Conservation (phyloP, 2,888 invertebrate species). For the Ischnus inquisitorius region DNA sequence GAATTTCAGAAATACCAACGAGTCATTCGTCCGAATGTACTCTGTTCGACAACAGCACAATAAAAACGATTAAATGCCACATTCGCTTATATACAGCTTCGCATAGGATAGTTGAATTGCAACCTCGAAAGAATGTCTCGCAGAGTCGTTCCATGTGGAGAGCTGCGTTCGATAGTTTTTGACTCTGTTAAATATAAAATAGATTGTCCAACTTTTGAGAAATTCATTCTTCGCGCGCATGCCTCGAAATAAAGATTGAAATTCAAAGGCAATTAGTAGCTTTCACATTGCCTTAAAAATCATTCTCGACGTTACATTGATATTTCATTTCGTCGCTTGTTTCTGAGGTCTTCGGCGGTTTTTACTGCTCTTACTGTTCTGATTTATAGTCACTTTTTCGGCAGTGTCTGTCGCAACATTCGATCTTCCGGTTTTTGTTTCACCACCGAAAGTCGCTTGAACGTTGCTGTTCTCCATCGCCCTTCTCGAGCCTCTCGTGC, state of each 20-base stretch:
- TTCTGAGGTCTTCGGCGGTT: constrained; percentile 76
- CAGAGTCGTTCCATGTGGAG: background rate
- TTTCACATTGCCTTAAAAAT: constrained; percentile 40
- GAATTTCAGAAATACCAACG: constrained; percentile 2
- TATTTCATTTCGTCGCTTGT: constrained; percentile 72
- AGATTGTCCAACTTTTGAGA: background rate
- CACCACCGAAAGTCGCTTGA: constrained; percentile 25
- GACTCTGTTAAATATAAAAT: background rate
- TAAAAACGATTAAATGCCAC: background rate
- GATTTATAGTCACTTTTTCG: constrained; percentile 44
- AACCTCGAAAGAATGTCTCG: background rate
- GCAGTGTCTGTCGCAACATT: constrained; percentile 46
- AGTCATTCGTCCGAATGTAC: no score
- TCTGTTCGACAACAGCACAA: background rate
- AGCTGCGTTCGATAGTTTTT: background rate
- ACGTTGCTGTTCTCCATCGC: constrained; percentile 69
- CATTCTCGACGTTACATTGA: constrained; percentile 11
- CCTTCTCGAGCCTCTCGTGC: constrained; percentile 80
- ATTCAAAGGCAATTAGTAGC: background rate
- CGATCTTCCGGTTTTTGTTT: constrained; percentile 49
- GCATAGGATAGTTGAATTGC: background rate
- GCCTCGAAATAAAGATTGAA: background rate
- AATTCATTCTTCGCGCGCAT: background rate
- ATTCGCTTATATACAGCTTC: background rate
- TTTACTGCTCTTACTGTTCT: constrained; percentile 70